phyloP scores from a whole-genome alignment of 2,113 vertebrate genomes.

The Tamias sibiricus region DNA sequence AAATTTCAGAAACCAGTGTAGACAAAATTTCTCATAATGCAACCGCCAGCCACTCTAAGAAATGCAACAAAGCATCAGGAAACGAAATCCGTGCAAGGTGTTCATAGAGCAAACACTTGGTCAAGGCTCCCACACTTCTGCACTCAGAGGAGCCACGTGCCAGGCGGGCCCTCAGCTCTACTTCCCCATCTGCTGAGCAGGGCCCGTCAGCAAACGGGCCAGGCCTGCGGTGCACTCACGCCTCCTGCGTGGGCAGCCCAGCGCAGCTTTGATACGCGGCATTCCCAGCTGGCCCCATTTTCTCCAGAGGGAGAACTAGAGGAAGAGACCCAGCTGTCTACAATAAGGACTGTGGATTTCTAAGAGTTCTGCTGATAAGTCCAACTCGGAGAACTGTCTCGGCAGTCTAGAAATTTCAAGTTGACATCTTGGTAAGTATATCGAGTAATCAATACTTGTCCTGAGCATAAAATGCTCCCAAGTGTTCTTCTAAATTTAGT shows the following conservation, averaged over 20 bases:
- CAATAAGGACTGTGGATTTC: background rate
- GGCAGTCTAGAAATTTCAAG: background rate
- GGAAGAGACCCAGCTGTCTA: background rate
- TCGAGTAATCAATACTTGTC: accelerated
- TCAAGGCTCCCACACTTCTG: background rate
- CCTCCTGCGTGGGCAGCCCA: accelerated
- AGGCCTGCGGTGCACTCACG: accelerated
- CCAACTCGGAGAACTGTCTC: background rate
- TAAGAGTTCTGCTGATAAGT: background rate
- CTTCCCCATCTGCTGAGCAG: accelerated
- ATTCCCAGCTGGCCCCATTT: background rate
- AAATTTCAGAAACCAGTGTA: background rate
- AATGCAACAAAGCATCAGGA: background rate
- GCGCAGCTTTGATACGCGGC: background rate
- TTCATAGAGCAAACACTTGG: background rate
- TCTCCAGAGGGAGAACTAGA: background rate
- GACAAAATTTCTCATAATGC: background rate
- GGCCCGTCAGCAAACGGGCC: background rate
- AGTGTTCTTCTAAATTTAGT: background rate
- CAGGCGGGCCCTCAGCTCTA: too few species aligned
- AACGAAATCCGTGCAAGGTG: accelerated
- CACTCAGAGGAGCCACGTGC: accelerated
- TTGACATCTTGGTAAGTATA: background rate
- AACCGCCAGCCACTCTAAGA: accelerated
- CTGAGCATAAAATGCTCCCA: accelerated